Evolutionary conservation across 2,888 invertebrate genomes (phyloP).

Genomic region (Amiota communis): DNA sequence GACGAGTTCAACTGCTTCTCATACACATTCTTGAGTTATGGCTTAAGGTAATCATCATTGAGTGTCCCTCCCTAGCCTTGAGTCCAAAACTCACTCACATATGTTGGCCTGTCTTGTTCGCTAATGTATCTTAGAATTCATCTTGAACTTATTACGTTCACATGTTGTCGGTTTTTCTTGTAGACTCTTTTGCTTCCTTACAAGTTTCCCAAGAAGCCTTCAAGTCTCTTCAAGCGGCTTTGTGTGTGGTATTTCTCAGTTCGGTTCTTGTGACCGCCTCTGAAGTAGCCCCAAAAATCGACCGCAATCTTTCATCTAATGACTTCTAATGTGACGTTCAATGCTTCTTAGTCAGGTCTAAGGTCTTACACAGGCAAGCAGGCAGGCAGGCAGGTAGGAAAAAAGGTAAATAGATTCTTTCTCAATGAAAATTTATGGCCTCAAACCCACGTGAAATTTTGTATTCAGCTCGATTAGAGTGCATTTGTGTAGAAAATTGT

Average conservation of each 20-base stretch:
- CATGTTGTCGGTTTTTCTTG: slow-evolving; percentile 13
- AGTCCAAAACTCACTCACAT: neutral
- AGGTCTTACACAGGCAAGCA: neutral
- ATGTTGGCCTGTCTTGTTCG: neutral
- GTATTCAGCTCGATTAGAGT: slow-evolving; percentile 19
- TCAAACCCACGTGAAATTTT: slow-evolving; percentile 22
- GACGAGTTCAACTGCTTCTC: neutral
- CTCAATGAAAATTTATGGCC: slow-evolving; percentile 33
- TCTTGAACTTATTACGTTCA: slow-evolving; percentile 7
- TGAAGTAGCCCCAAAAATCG: slow-evolving; percentile 26
- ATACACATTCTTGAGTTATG: neutral
- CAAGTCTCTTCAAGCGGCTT: neutral
- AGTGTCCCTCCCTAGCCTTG: no score
- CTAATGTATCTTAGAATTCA: neutral
- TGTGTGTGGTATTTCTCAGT: slow-evolving; percentile 19
- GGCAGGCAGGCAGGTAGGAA: no score
- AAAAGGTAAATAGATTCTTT: no score
- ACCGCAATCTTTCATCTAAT: slow-evolving; percentile 31
- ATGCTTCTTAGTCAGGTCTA: neutral
- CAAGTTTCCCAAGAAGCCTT: neutral
- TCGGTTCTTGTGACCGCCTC: slow-evolving; percentile 10
- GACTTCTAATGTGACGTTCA: slow-evolving; percentile 27
- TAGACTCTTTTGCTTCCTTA: neutral
- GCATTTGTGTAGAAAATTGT: slow-evolving; percentile 38
- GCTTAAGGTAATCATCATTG: no score